Evolutionary conservation across 1,140 invertebrate genomes (phyloP).

Genomic region (Drosophila busckii): DNA sequence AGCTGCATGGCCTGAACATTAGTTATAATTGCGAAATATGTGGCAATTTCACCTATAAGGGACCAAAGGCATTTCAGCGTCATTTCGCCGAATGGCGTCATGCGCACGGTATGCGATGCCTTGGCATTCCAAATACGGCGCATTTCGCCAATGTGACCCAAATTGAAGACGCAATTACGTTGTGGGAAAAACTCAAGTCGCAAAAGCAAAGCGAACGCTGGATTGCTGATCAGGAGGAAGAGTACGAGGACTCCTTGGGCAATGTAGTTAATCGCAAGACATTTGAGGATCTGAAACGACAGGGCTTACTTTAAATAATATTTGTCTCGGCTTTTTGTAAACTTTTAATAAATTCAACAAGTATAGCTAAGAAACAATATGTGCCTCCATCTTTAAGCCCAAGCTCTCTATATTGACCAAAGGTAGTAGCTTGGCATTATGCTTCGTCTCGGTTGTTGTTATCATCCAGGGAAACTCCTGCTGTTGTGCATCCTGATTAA

Average conservation of each 20-base stretch:
- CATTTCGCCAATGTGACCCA: constrained; percentile 99
- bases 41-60: constrained; percentile 99
- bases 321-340: constrained; percentile 20
- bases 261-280: constrained; percentile 99
- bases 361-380: constrained; percentile 25
- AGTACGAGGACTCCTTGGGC: constrained; percentile 98
- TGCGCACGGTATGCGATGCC: constrained; percentile 99
- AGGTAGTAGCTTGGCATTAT: constrained; percentile 29
- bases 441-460: constrained; percentile 25
- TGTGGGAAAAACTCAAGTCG: constrained; percentile 98
- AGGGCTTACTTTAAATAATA: constrained; percentile 90
- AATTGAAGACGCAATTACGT: constrained; percentile 97
- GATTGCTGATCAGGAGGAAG: constrained; percentile 98
- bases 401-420: constrained; percentile 38
- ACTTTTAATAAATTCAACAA: constrained; percentile 19
- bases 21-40: constrained; percentile 99
- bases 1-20: constrained; percentile 98
- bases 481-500: constrained; percentile 56
- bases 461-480: constrained; percentile 75
- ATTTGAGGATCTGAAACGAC: constrained; percentile 98
- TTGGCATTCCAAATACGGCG: constrained; percentile 99
- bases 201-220: constrained; percentile 97
- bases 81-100: constrained; percentile 99
- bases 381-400: constrained; percentile 47
- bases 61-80: constrained; percentile 99